Conservation (phyloP, 1,140 invertebrate species). For the Bombus picipes region DNA sequence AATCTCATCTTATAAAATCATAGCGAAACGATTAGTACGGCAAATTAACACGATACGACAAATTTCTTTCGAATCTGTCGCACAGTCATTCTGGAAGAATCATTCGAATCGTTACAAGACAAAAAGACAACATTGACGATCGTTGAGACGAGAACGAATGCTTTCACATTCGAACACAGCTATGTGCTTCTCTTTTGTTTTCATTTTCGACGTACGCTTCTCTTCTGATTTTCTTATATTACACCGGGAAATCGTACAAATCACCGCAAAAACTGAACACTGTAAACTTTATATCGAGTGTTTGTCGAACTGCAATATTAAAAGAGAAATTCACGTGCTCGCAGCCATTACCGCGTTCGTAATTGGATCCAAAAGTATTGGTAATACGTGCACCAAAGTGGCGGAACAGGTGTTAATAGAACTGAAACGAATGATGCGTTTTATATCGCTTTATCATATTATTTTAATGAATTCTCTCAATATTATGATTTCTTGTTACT, state of each 20-base stretch:
- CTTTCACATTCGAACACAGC: background rate
- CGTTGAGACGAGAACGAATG: background rate
- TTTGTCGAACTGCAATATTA: background rate
- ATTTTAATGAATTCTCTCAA: background rate
- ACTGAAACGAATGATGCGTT: background rate
- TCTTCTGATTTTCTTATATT: background rate
- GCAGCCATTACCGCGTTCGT: background rate
- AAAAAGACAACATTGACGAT: background rate
- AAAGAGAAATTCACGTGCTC: background rate
- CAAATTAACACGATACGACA: constrained; percentile 47
- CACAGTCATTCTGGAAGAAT: no score
- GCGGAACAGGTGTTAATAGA: background rate
- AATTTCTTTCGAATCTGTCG: background rate
- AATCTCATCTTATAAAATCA: constrained; percentile 59
- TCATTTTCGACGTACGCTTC: background rate
- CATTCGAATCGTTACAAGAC: background rate
- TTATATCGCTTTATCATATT: background rate
- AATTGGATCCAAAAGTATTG: constrained; percentile 19
- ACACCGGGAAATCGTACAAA: background rate
- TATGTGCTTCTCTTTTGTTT: background rate
- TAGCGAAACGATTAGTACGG: constrained; percentile 46
- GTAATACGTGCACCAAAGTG: background rate
- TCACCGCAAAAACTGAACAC: background rate
- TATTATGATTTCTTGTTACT: no score
- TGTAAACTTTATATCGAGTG: background rate